Base-by-base conservation (phyloP, 2,797 vertebrate species). In the Okamejei kenojei region DNA sequence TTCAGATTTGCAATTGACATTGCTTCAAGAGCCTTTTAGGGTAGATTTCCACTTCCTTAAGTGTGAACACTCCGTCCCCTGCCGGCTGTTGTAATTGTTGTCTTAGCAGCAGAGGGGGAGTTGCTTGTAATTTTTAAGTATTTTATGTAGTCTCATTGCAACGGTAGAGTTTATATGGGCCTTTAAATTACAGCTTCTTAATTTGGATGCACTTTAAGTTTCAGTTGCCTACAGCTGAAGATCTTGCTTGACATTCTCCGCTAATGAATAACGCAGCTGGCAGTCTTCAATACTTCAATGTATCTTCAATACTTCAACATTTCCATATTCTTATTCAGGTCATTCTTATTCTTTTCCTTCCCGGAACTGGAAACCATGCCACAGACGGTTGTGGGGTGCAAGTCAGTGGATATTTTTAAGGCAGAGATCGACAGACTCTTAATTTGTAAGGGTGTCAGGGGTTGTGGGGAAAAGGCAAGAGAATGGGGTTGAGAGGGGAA, bases 161-260 rank as follows among this genome's bases (percentile, higher is more conserved):
- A 7, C n/a, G 32, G n/a, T 63, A 88, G 82, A 17, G 7, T 65
- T 19, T 17, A 65, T 2, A 17, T 58, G 7, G 45, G 38, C 11
- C 35, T 68, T 88, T 7, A 35, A 65, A 88, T 32, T n/a, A 19
- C 13, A 65, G 2, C n/a, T 68, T 21, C 29, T 88, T 65, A 63
- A 32, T 65, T 65, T 32, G 58, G 58, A n/a, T 63, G 82, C 58
- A n/a, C 80, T 86, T 86, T 61, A 86, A 61, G n/a, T 86, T 86
- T 65, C 54, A 29, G 54, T 54, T 63, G 38, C 81, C 11, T 9
- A 58, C 21, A 10, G 26, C 81, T 82, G 78, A 45, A 38, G 78
- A 21, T 10, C 10, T 58, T 63, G 4, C 21, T 58, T 6, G 81
- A 26, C 7, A 5, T 86, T 63, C 29, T 13, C 29, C 29, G 15